phyloP scores from a whole-genome alignment of 2,797 vertebrate genomes.

The Limnodromus scolopaceus region DNA sequence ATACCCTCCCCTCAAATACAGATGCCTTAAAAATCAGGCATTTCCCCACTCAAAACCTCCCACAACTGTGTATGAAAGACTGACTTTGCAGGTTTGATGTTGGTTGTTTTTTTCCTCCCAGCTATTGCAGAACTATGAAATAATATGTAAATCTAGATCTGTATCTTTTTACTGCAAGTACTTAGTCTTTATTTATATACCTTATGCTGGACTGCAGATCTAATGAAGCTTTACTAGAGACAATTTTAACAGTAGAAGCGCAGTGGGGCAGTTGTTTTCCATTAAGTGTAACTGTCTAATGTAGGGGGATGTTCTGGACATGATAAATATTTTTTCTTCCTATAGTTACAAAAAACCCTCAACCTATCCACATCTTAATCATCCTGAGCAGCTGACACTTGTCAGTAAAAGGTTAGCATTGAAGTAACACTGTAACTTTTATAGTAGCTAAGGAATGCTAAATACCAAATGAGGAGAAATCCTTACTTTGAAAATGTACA shows the following conservation, averaged over 20 bases:
- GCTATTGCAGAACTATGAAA: not conserved
- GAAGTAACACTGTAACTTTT: not conserved
- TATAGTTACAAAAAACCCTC: not conserved
- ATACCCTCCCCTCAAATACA: not conserved
- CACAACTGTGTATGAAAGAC: not conserved
- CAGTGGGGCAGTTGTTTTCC: not conserved
- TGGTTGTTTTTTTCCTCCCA: rapidly evolving
- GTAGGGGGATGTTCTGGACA: not conserved
- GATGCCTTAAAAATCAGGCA: not conserved
- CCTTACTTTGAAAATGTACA: not conserved
- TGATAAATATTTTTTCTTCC: not conserved
- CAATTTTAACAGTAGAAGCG: not conserved
- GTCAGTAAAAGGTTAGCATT: not conserved
- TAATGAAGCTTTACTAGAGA: not conserved
- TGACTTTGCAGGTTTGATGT: not conserved
- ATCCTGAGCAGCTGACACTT: not conserved
- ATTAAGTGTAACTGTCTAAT: not conserved
- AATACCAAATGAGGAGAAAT: too few species aligned
- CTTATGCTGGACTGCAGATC: not conserved
- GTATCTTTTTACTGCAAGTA: not conserved
- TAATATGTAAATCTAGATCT: not conserved
- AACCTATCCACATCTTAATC: not conserved
- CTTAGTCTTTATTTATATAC: not conserved
- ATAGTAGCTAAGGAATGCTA: not conserved
- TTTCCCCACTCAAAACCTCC: not conserved